These are phyloP conservation scores for Thyatira batis DNA, from an alignment of 2,888 invertebrate species.

Conservation along the genomic window DNA sequence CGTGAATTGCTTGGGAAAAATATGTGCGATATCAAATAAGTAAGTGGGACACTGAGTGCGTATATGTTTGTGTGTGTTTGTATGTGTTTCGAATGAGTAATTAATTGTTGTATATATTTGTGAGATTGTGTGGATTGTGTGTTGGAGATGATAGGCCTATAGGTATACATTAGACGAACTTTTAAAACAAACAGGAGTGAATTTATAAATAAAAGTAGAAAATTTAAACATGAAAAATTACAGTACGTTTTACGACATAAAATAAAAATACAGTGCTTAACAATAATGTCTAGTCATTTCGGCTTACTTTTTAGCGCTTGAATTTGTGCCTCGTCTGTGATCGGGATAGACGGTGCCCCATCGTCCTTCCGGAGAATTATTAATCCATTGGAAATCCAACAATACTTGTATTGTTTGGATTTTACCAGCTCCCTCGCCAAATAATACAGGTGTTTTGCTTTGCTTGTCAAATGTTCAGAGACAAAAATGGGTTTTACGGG, in stretches of 20 bases:
- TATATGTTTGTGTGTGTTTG: neutral
- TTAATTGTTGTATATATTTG: neutral
- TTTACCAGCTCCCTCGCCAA: neutral
- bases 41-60: neutral
- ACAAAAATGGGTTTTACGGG: neutral
- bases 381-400: neutral
- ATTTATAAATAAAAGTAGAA: neutral
- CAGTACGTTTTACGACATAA: neutral
- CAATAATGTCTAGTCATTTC: neutral
- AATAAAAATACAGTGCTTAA: neutral
- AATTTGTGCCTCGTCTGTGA: neutral
- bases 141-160: neutral
- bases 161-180: neutral
- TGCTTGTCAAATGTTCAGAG: neutral
- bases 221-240: neutral
- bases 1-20: neutral
- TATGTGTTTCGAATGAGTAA: neutral
- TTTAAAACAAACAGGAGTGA: neutral
- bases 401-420: neutral
- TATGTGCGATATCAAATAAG: neutral
- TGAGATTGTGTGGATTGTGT: neutral
- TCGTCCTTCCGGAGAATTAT: neutral
- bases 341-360: neutral
- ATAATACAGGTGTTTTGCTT: neutral
- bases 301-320: neutral